Evolutionary conservation across 1,140 invertebrate genomes (phyloP).

Genomic region (Homalodisca vitripennis): DNA sequence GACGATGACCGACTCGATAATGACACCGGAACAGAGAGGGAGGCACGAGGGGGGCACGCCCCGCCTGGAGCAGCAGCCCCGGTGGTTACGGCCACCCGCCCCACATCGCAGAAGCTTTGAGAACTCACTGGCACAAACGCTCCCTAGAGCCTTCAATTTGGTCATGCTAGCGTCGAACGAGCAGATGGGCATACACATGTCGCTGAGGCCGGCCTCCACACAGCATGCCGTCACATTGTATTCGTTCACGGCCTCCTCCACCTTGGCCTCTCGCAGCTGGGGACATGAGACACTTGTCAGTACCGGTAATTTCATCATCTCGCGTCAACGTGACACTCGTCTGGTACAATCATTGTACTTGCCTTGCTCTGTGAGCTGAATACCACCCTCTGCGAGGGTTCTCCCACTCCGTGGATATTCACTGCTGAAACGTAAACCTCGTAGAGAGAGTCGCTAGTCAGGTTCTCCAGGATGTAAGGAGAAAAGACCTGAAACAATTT

Average conservation of each 20-base stretch:
- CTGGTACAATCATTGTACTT: conserved; percentile 37
- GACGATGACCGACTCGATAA: conserved; percentile 50
- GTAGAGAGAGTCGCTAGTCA: conserved; percentile 71
- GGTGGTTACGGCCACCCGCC: conserved; percentile 74
- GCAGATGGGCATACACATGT: conserved; percentile 76
- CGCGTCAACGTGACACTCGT: background rate
- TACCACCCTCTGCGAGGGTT: conserved; percentile 68
- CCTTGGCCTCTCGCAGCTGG: conserved; percentile 56
- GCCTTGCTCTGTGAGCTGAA: conserved; percentile 68
- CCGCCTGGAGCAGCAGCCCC: conserved; percentile 66
- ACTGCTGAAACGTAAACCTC: conserved; percentile 80
- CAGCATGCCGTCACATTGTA: conserved; percentile 82
- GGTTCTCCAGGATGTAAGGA: conserved; percentile 70
- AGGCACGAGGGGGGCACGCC: conserved; percentile 70
- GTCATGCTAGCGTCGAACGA: conserved; percentile 77
- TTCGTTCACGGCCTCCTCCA: conserved; percentile 49
- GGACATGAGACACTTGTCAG: conserved; percentile 15
- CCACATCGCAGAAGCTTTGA: conserved; percentile 64
- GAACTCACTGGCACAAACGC: conserved; percentile 63
- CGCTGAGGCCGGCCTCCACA: conserved; percentile 63
- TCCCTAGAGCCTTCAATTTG: conserved; percentile 65
- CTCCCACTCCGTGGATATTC: conserved; percentile 74
- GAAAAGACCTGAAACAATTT: conserved; percentile 54
- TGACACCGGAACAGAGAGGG: conserved; percentile 71
- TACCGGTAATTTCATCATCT: background rate